These are phyloP conservation scores for Aphrophora alni DNA, from an alignment of 2,888 invertebrate genomes.

Conservation along the genomic window DNA sequence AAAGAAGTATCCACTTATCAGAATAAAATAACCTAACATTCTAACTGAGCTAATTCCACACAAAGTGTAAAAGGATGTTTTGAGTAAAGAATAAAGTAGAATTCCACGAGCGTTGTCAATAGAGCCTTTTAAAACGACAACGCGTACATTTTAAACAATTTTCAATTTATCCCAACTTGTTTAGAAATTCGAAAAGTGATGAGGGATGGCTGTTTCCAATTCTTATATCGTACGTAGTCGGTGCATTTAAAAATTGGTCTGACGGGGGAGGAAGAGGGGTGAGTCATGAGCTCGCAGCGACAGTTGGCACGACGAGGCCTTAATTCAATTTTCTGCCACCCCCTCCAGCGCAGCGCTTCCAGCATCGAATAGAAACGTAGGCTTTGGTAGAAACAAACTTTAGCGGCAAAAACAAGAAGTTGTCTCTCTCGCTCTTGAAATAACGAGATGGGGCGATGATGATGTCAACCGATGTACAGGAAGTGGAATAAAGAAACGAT, in stretches of 20 bases:
- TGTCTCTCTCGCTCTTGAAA: not conserved
- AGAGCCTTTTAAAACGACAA: not conserved
- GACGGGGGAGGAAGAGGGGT: not conserved
- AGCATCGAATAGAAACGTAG: not conserved
- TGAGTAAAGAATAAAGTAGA: not conserved
- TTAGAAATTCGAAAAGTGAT: conserved; percentile 13
- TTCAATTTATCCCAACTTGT: not conserved
- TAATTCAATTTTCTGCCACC: not conserved
- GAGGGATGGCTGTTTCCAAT: conserved; percentile 15
- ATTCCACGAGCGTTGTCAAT: not conserved
- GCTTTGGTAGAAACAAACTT: not conserved
- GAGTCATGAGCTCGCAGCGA: conserved; percentile 18
- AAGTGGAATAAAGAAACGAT: no score
- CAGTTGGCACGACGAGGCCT: conserved; percentile 31
- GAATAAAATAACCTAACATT: not conserved
- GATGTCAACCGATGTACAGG: no score
- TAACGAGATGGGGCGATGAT: no score
- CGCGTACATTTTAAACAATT: not conserved
- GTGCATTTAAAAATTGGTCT: not conserved
- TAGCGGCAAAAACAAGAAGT: not conserved
- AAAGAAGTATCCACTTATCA: no score
- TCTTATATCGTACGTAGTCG: conserved; percentile 21
- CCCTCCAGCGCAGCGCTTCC: not conserved
- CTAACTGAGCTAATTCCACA: not conserved
- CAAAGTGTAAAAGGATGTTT: not conserved